A percentile compares a stretch with the other conserved stretches of the same genome.
phyloP scores from a whole-genome alignment of 1,140 invertebrate genomes.

The Nephila pilipes region DNA sequence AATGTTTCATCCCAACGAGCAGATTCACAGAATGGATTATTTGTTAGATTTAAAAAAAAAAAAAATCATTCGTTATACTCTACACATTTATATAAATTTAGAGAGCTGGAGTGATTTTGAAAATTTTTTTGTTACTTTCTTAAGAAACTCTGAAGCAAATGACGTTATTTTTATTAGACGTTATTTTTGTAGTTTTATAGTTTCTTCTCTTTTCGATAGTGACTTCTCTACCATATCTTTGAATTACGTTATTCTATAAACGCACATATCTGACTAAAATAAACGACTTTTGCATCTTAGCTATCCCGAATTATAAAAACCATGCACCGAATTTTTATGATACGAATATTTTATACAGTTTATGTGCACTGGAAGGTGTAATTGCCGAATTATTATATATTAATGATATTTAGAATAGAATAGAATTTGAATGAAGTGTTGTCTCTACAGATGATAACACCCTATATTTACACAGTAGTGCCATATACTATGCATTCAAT shows the following conservation, averaged over 20 bases:
- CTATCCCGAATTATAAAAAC: neutral
- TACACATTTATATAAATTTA: too few species aligned
- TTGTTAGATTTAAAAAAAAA: accelerated
- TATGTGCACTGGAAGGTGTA: slow-evolving; percentile 15
- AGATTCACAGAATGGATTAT: too few species aligned
- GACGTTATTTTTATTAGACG: too few species aligned
- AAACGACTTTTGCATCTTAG: neutral
- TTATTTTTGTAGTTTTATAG: too few species aligned
- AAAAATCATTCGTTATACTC: too few species aligned
- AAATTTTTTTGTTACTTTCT: too few species aligned
- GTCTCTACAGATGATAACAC: neutral
- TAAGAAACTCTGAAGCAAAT: too few species aligned
- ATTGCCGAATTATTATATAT: slow-evolving; percentile 14
- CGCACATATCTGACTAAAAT: neutral
- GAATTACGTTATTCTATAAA: neutral
- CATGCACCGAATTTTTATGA: slow-evolving; percentile 22
- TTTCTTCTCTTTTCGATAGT: neutral
- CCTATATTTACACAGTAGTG: slow-evolving; percentile 6
- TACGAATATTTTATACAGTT: slow-evolving; percentile 24
- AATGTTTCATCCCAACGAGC: too few species aligned
- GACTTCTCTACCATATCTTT: neutral
- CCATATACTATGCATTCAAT: neutral
- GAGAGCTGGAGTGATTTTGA: too few species aligned
- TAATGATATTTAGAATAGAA: neutral
- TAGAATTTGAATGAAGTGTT: neutral